Evolutionary conservation across 2,888 invertebrate genomes (phyloP), one percentile per base, ranked within the genome.

Genomic region (Oxytorus armatus): DNA sequence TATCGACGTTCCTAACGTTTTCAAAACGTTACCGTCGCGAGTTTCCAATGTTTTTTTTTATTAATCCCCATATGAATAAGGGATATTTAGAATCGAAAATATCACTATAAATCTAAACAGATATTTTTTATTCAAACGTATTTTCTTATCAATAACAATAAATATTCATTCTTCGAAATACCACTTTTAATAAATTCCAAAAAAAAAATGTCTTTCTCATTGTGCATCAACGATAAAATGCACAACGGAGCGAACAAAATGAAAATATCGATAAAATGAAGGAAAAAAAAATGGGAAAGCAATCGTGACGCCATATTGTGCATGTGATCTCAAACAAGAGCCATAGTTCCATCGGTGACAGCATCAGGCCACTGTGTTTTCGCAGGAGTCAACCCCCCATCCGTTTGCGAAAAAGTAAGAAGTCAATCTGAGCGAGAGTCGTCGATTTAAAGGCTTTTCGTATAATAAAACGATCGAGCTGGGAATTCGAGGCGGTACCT

Each of bases 401-500:
- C n/a, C 55, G 14, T 57, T 55, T 29, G 69, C 76, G 65, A 63
- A 76, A 47, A 76, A 73, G 73, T 81, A 81, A 82, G 79, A 81
- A 82, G 77, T 84, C 84, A 84, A 84, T 84, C 79, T 75, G 69
- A 63, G 81, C 76, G 69, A 65, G 77, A 61, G 51, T 73, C 78
- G 82, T 84, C 83, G 83, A 84, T 84, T 85, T 86, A 85, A 82
- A 83, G 83, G 79, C 81, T 83, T 74, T 70, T 79, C 57, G 84
- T 85, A 84, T 85, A 85, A 84, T 85, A 84, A 85, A 86, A 84
- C 85, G 86, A 86, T 85, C 81, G 59, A 81, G 73, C 51, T 65
- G 81, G 68, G 82, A 82, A 83, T 84, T 82, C 81, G 68, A 70
- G 80, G 80, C 57, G 80, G 69, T 77, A 44, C 14, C 74, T 74